phyloP scores from a whole-genome alignment of 2,888 invertebrate species.

The Asteroscopus sphinx region DNA sequence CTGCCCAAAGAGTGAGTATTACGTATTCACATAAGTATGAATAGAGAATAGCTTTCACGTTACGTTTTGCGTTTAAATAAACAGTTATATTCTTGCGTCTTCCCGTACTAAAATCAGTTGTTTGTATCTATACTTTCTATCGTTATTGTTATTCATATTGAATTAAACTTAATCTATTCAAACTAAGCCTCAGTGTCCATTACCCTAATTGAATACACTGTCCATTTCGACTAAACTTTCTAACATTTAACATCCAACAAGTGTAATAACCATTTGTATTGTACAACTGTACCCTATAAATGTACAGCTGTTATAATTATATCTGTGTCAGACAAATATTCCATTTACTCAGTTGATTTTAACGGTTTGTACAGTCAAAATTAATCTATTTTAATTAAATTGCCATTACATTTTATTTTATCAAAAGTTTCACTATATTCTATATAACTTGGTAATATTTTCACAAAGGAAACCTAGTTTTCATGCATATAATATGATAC shows the following conservation, averaged over 20 bases:
- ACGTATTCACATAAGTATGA: slow-evolving; percentile 17
- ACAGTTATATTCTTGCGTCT: background rate
- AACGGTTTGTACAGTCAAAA: slow-evolving; percentile 34
- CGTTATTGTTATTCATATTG: slow-evolving; percentile 24
- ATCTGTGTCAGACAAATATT: slow-evolving; percentile 41
- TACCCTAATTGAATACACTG: slow-evolving; percentile 48
- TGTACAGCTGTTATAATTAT: slow-evolving; percentile 39
- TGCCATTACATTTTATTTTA: slow-evolving; percentile 33
- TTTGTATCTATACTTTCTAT: slow-evolving; percentile 7
- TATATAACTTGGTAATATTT: slow-evolving; percentile 48
- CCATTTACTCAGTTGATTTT: slow-evolving; percentile 44
- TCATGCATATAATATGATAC: slow-evolving; percentile 69
- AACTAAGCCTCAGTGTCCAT: slow-evolving; percentile 30
- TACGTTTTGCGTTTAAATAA: background rate
- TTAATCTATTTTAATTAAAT: slow-evolving; percentile 49
- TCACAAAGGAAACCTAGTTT: slow-evolving; percentile 56
- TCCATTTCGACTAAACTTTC: slow-evolving; percentile 51
- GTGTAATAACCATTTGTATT: slow-evolving; percentile 47
- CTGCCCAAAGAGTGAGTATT: slow-evolving; percentile 93
- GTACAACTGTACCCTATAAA: slow-evolving; percentile 27
- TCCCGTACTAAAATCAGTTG: slow-evolving; percentile 11
- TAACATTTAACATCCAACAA: slow-evolving; percentile 47
- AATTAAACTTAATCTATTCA: slow-evolving; percentile 22
- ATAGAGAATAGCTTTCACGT: slow-evolving; percentile 12
- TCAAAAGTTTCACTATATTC: slow-evolving; percentile 26